Evolutionary conservation across 2,888 invertebrate species (phyloP).

Genomic region (Meloe dianella): DNA sequence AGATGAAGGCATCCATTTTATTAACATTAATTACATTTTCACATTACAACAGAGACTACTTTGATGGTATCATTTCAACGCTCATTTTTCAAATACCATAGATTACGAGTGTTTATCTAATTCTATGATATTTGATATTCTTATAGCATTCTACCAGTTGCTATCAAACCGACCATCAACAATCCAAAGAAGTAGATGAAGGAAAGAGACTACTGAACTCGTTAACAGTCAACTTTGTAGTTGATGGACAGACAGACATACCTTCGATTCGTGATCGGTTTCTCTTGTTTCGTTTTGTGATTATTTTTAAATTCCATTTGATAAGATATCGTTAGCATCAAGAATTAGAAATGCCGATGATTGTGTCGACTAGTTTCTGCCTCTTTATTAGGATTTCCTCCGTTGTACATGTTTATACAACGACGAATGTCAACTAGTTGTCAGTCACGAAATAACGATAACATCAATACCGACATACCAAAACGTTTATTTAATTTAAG

Average conservation of each 20-base stretch:
- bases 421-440: slow-evolving; percentile 21
- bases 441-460: slow-evolving; percentile 17
- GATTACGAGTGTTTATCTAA: slow-evolving; percentile 6
- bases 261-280: slow-evolving; percentile 43
- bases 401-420: slow-evolving; percentile 15
- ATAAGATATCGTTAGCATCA: slow-evolving; percentile 56
- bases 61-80: slow-evolving; percentile 6
- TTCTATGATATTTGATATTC: slow-evolving; percentile 32
- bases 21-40: not conserved
- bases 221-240: slow-evolving; percentile 42
- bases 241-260: slow-evolving; percentile 57
- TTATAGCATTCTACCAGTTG: slow-evolving; percentile 28
- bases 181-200: slow-evolving; percentile 13
- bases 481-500: slow-evolving; percentile 7
- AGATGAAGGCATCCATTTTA: not conserved
- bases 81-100: slow-evolving; percentile 29
- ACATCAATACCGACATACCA: slow-evolving; percentile 21
- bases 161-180: slow-evolving; percentile 21
- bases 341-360: slow-evolving; percentile 45
- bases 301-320: slow-evolving; percentile 58
- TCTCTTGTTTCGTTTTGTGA: slow-evolving; percentile 48
- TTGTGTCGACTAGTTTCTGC: slow-evolving; percentile 38
- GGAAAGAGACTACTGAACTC: slow-evolving; percentile 42
- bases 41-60: not conserved
- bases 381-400: slow-evolving; percentile 51